phyloP scores from a whole-genome alignment of 1,140 invertebrate species.

The Trinorchestia longiramus region DNA sequence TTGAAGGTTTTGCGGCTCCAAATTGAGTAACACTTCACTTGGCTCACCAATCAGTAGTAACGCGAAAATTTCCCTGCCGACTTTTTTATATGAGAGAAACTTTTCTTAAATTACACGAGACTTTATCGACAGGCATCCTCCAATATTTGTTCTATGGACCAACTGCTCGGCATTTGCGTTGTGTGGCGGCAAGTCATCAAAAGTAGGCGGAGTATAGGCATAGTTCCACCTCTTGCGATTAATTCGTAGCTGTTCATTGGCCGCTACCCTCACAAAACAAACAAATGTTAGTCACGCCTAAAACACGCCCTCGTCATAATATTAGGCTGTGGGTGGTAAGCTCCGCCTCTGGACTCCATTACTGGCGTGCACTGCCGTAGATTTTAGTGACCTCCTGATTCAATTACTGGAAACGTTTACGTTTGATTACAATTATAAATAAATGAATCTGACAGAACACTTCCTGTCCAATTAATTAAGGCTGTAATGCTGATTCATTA shows the following conservation, averaged over 20 bases:
- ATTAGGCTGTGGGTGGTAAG: constrained; percentile 11
- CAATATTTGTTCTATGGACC: constrained; percentile 50
- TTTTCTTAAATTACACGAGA: constrained; percentile 51
- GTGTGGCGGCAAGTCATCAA: constrained; percentile 14
- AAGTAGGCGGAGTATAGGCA: background rate
- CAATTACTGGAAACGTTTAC: constrained; percentile 11
- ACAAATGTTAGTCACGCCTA: background rate
- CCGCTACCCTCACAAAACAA: constrained; percentile 29
- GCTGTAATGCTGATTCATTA: background rate
- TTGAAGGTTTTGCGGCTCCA: background rate
- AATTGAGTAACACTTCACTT: constrained; percentile 40
- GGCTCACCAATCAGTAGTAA: constrained; percentile 45
- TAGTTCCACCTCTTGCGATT: background rate
- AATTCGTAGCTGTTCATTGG: background rate
- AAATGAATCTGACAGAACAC: background rate
- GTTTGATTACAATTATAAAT: constrained; percentile 7
- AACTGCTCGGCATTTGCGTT: constrained; percentile 31
- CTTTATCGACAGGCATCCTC: constrained; percentile 52
- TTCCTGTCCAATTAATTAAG: background rate
- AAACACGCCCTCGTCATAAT: background rate
- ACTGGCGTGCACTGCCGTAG: background rate
- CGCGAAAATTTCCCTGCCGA: constrained; percentile 30
- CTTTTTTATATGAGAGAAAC: constrained; percentile 27
- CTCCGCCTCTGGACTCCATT: background rate
- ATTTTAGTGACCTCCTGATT: background rate